Conservation (phyloP, 2,888 invertebrate genomes). For the Chesias legatella region DNA sequence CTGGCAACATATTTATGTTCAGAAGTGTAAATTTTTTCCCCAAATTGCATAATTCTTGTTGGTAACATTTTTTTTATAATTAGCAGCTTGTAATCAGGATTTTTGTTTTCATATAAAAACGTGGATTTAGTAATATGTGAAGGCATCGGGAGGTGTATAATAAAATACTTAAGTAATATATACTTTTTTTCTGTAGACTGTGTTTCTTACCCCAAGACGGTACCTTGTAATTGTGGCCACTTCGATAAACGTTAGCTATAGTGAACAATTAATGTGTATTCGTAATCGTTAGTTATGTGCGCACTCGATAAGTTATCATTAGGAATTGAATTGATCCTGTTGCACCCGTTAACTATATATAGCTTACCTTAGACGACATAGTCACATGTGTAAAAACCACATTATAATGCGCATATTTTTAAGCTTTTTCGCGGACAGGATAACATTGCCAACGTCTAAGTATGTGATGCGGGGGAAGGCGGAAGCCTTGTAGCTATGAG, state of each 20-base stretch:
- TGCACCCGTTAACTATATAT: conserved; percentile 42
- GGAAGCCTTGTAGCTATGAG: conserved; percentile 49
- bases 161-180: conserved; percentile 70
- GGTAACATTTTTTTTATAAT: conserved; percentile 69
- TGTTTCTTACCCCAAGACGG: conserved; percentile 41
- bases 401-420: conserved; percentile 8
- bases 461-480: conserved; percentile 23
- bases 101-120: conserved; percentile 58
- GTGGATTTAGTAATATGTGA: conserved; percentile 67
- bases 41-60: conserved; percentile 75
- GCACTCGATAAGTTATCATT: conserved; percentile 55
- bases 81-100: conserved; percentile 73
- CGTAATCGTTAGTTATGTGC: conserved; percentile 48
- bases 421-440: conserved; percentile 15
- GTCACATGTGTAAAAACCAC: conserved; percentile 13
- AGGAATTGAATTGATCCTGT: conserved; percentile 59
- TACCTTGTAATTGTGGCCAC: conserved; percentile 43
- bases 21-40: conserved; percentile 54
- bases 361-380: conserved; percentile 23
- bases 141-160: conserved; percentile 68
- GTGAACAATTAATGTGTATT: conserved; percentile 56
- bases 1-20: conserved; percentile 22
- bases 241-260: conserved; percentile 43
- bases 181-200: conserved; percentile 51
- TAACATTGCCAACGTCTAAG: conserved; percentile 23